These are phyloP conservation scores for Poecilobothrus nobilitatus DNA, from an alignment of 2,888 invertebrate genomes.

Conservation along the genomic window DNA sequence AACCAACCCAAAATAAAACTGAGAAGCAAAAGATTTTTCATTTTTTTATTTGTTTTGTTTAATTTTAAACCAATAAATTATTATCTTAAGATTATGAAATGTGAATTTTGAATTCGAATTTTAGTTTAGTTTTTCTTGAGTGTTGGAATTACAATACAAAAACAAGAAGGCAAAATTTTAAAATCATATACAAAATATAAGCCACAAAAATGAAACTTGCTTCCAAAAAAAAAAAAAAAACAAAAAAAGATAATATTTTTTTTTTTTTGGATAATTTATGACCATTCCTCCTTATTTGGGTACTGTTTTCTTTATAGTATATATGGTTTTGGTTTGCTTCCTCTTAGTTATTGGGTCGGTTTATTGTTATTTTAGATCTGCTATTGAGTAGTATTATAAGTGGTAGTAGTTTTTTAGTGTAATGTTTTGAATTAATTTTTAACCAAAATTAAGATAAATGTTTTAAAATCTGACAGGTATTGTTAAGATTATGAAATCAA, in stretches of 20 bases:
- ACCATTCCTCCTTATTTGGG: slow-evolving; percentile 4
- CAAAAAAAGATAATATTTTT: neutral
- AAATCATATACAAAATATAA: too few species aligned
- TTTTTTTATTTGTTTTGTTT: neutral
- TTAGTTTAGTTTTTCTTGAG: too few species aligned
- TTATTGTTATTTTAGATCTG: neutral
- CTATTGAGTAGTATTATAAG: neutral
- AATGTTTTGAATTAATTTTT: neutral
- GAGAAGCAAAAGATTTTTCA: too few species aligned
- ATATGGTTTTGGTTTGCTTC: neutral
- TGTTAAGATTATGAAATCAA: slow-evolving; percentile 4
- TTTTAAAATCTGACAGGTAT: slow-evolving; percentile 2
- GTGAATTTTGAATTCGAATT: neutral
- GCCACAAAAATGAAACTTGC: too few species aligned
- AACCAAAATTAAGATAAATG: slow-evolving; percentile 3
- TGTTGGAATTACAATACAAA: too few species aligned
- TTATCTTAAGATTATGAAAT: neutral
- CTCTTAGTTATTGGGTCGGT: neutral
- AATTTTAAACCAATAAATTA: slow-evolving; percentile 4
- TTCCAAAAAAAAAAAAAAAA: neutral
- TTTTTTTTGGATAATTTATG: neutral
- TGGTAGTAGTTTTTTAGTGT: neutral
- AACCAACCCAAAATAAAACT: too few species aligned
- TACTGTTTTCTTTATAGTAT: neutral
- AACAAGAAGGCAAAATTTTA: too few species aligned